Base-by-base conservation (phyloP, 1,140 invertebrate species). In the Stegodyphus mimosarum region DNA sequence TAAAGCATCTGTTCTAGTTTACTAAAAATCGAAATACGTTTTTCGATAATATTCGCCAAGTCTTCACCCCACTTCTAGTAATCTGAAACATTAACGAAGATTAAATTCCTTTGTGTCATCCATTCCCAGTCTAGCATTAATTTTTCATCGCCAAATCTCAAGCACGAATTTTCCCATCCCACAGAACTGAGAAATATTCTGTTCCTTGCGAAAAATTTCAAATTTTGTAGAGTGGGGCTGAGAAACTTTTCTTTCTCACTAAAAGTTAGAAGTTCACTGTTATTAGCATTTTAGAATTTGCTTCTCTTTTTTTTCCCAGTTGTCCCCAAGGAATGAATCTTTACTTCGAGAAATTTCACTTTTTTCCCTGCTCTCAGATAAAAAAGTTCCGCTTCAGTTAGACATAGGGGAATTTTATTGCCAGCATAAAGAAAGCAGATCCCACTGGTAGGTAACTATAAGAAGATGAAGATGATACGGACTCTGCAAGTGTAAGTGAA, bases 251-350 rank as follows among this genome's bases (percentile, higher is more conserved):
- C 51, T 50, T 52, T 50, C 17, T 33, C 9, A 7, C 10, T 18
- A 74, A 74, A 74, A 52, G 51, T 74, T 53, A 50, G 55, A 55
- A 52, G 51, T 74, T 52, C 18, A 50, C 49, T 74, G 51, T 74
- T 74, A 74, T 74, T 74, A 74, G 72, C 72, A 74, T 74, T 50
- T 74, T 60, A 52, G 53, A 74, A 74, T 74, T 74, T 60, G 48
- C 50, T 72, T 52, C 51, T 51, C n/a, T 50, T 50, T 52, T 72
- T 72, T 4, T 18, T 9, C 18, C 52, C 18, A 6, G 4, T n/a
- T 7, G 4, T 55, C 72, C 72, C 72, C 17, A 74, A 74, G 72
- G 72, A 74, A 50, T 13, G 53, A 74, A 49, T 72, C n/a, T 72
- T 72, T 49, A 52, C 70, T 72, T 72, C 15, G 51, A 72, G 49